Conservation (phyloP, 2,888 invertebrate genomes). For the Melanchra persicariae region DNA sequence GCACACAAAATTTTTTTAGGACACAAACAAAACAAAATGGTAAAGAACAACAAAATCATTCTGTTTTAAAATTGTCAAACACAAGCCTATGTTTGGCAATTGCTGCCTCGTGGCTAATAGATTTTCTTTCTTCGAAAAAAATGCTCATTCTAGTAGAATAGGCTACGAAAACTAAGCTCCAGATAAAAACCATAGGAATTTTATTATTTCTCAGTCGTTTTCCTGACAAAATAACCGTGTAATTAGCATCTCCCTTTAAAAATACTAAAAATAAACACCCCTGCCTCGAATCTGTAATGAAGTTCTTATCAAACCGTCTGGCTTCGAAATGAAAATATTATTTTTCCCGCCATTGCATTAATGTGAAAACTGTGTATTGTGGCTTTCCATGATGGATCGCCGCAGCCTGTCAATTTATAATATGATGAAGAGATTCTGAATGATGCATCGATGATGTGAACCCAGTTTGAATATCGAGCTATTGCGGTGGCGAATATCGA, state of each 20-base stretch:
- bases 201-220: neutral
- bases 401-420: conserved; percentile 73
- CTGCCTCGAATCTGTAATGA: conserved; percentile 71
- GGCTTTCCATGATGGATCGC: conserved; percentile 81
- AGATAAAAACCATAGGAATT: neutral
- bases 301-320: conserved; percentile 75
- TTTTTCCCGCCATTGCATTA: conserved; percentile 78
- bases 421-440: conserved; percentile 74
- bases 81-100: no score
- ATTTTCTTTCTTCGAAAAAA: no score
- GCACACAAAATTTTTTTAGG: no score
- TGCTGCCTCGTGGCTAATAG: no score
- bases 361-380: conserved; percentile 86
- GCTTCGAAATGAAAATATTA: conserved; percentile 76
- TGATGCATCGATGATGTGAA: conserved; percentile 78
- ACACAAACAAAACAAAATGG: no score
- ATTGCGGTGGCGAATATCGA: conserved; percentile 9
- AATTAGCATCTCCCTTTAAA: neutral
- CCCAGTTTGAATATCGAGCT: conserved; percentile 53
- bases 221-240: neutral
- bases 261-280: conserved; percentile 50
- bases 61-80: no score
- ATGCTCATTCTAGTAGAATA: neutral
- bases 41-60: no score
- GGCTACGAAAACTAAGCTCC: neutral